Conservation (phyloP, 2,797 vertebrate species). For the Lerista edwardsae region DNA sequence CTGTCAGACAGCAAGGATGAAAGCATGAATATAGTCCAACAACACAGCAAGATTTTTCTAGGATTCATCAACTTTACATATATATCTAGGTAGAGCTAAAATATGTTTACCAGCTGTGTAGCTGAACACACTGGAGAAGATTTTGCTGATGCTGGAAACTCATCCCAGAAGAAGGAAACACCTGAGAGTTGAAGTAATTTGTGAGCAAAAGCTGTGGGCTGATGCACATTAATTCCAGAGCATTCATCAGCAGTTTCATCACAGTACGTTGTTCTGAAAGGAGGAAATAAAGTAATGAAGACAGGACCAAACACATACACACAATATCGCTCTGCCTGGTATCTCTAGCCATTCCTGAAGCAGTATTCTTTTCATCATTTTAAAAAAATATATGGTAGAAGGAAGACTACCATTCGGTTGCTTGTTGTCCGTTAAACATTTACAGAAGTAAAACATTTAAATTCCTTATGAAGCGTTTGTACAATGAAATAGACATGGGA, state of each 20-base stretch:
- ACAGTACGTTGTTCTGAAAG: constrained; percentile 90
- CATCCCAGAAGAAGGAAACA: constrained; percentile 93
- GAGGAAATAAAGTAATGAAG: constrained; percentile 51
- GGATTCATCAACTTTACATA: constrained; percentile 6
- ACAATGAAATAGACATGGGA: not conserved
- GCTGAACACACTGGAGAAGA: constrained; percentile 88
- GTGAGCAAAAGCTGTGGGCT: constrained; percentile 94
- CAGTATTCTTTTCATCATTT: not conserved
- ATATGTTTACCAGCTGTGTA: constrained; percentile 85
- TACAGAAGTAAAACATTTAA: not conserved
- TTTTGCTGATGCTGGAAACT: constrained; percentile 90
- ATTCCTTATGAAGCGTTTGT: not conserved
- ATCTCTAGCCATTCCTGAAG: not conserved
- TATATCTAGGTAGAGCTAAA: not conserved
- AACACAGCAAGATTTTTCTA: not conserved
- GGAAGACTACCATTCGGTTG: not conserved
- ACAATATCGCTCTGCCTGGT: not conserved
- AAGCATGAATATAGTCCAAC: not conserved
- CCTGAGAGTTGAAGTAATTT: constrained; percentile 93
- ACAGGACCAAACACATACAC: not conserved
- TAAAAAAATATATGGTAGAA: not conserved
- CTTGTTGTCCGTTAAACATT: not conserved
- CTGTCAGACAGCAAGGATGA: not conserved
- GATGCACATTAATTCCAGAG: constrained; percentile 91
- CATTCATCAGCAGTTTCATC: constrained; percentile 92